Conservation (phyloP, 92 coral and sea anemone genomes). For the Zoanthus sociatus region DNA sequence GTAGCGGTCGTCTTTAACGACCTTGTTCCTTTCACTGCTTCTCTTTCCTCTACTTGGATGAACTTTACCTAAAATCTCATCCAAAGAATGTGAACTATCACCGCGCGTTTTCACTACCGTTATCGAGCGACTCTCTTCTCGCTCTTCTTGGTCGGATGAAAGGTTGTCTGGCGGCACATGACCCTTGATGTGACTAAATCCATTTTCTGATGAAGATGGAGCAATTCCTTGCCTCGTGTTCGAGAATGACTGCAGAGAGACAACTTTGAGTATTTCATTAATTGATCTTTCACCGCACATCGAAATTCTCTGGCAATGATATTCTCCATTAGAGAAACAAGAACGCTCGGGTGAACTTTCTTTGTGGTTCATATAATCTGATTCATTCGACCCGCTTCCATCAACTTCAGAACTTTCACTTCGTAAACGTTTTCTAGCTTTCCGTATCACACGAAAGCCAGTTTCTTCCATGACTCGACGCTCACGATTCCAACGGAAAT, state of each 20-base stretch:
- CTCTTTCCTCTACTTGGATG: conserved; percentile 12
- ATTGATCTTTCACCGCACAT: conserved; percentile 79
- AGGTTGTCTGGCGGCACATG: conserved; percentile 22
- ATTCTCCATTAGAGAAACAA: conserved; percentile 37
- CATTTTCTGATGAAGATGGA: conserved; percentile 35
- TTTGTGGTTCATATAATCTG: conserved; percentile 13
- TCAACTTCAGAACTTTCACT: conserved; percentile 68
- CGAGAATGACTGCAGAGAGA: conserved; percentile 86
- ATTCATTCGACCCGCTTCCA: conserved; percentile 35
- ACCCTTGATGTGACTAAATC: conserved; percentile 44
- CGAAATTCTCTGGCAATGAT: conserved; percentile 71
- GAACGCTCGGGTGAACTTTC: conserved; percentile 32
- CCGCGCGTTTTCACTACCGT: conserved; percentile 4
- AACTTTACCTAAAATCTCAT: conserved; percentile 18
- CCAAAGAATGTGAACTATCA: conserved; percentile 13
- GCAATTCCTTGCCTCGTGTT: conserved; percentile 67
- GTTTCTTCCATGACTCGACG: conserved; percentile 69
- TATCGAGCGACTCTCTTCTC: conserved; percentile 9
- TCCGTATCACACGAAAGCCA: conserved; percentile 41
- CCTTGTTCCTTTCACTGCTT: conserved; percentile 8
- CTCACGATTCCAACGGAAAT: not conserved
- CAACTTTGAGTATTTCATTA: conserved; percentile 86
- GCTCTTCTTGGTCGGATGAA: conserved; percentile 20
- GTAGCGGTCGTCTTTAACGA: conserved; percentile 76
- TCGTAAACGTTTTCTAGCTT: conserved; percentile 64